Conservation (phyloP, 2,797 vertebrate species). For the Muscicapa comitata region DNA sequence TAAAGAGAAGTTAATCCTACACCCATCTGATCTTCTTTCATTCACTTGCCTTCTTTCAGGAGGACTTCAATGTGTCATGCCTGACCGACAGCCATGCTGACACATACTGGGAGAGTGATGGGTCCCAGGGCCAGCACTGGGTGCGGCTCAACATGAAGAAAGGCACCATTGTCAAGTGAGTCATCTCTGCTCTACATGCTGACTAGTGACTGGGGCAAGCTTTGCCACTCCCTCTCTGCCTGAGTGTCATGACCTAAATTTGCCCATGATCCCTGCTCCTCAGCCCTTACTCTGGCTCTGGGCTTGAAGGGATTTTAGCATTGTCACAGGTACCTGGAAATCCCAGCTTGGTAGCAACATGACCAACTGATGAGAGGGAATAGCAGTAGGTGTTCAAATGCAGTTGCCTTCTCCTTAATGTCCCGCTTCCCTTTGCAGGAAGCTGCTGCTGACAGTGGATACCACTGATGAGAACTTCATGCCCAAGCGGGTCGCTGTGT, state of each 20-base stretch:
- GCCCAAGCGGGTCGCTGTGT: conserved; percentile 91
- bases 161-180: conserved; percentile 95
- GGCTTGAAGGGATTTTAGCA: not conserved
- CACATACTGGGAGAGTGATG: conserved; percentile 97
- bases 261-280: not conserved
- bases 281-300: not conserved
- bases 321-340: not conserved
- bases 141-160: conserved; percentile 98
- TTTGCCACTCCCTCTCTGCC: not conserved
- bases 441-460: conserved; percentile 91
- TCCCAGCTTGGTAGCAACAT: not conserved
- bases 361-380: not conserved
- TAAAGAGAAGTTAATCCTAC: not conserved
- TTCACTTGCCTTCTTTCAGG: conserved; percentile 69
- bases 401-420: not conserved
- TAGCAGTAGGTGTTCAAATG: not conserved
- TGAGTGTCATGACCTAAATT: not conserved
- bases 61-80: conserved; percentile 90
- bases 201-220: not conserved
- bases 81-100: conserved; percentile 92
- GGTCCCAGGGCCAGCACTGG: conserved; percentile 97
- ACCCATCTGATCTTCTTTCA: not conserved
- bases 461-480: conserved; percentile 97
- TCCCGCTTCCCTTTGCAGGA: conserved; percentile 74
- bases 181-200: not conserved